These are phyloP conservation scores for Acrocyrtus sp. DNA, from an alignment of 2,888 invertebrate species.

Conservation along the genomic window DNA sequence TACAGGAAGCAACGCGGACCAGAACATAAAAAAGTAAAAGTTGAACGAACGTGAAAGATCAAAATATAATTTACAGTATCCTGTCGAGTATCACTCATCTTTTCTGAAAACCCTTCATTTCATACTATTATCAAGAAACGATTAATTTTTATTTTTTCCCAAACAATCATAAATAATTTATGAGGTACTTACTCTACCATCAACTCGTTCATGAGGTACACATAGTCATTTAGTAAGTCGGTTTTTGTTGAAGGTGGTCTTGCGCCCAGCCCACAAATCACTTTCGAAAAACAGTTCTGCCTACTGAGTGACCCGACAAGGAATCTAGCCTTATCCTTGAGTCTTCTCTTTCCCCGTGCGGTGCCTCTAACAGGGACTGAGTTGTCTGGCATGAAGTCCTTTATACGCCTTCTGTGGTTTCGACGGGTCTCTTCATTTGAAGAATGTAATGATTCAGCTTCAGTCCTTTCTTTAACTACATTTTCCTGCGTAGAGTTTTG, in stretches of 20 bases:
- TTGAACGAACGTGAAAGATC: too few relatives aligned
- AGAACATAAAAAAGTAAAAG: too few relatives aligned
- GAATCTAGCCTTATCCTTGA: constrained; percentile 42
- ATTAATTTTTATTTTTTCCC: too few relatives aligned
- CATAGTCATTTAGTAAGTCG: constrained; percentile 57
- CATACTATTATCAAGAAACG: too few relatives aligned
- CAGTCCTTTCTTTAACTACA: constrained; percentile 9
- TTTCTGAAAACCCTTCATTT: too few relatives aligned
- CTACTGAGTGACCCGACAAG: constrained; percentile 44
- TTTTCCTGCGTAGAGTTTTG: constrained; percentile 6
- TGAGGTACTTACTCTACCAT: constrained; percentile 56
- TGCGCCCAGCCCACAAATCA: constrained; percentile 75
- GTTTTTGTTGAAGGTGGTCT: constrained; percentile 66
- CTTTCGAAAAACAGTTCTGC: constrained; percentile 71
- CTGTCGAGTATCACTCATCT: too few relatives aligned
- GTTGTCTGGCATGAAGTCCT: constrained; percentile 4
- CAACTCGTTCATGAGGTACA: constrained; percentile 58
- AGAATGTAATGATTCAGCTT: background rate
- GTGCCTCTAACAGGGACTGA: constrained; percentile 7
- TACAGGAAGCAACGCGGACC: too few relatives aligned
- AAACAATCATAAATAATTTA: too few relatives aligned
- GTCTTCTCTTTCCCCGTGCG: background rate
- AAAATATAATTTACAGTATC: too few relatives aligned
- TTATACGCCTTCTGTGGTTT: too few relatives aligned
- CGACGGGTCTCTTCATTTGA: background rate